Evolutionary conservation across 2,888 invertebrate species (phyloP).

Genomic region (Athrips mouffetella): DNA sequence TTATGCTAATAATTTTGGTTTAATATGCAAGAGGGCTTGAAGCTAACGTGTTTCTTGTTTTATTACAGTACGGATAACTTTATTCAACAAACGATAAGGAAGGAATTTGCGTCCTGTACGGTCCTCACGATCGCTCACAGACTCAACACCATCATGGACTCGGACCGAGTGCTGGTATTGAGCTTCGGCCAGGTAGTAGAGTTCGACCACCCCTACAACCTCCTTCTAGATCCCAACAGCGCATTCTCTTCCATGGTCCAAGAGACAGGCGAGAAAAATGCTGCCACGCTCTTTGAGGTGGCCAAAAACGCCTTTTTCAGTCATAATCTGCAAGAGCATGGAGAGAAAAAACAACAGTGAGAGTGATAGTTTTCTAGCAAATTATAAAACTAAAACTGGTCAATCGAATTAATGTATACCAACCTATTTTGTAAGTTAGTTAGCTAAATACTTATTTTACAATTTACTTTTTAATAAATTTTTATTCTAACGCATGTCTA

Average conservation of each 20-base stretch:
- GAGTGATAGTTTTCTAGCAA: neutral
- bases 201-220: constrained; percentile 82
- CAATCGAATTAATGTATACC: no score
- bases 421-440: no score
- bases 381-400: no score
- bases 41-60: neutral
- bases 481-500: no score
- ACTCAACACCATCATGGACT: constrained; percentile 94
- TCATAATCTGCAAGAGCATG: constrained; percentile 29
- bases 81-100: constrained; percentile 89
- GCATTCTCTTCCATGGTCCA: constrained; percentile 82
- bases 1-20: neutral
- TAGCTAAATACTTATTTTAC: no score
- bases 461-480: no score
- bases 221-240: constrained; percentile 79
- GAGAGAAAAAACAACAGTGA: constrained; percentile 1
- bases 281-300: constrained; percentile 46
- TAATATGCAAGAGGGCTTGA: no score
- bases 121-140: constrained; percentile 95
- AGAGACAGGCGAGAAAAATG: constrained; percentile 79
- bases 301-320: constrained; percentile 56
- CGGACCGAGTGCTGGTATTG: constrained; percentile 91
- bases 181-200: constrained; percentile 86
- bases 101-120: constrained; percentile 87
- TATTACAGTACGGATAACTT: constrained; percentile 80